Evolutionary conservation across 2,113 vertebrate species (phyloP), one percentile per base, ranked within the genome.

Genomic region (Hyperopisus bebe): DNA sequence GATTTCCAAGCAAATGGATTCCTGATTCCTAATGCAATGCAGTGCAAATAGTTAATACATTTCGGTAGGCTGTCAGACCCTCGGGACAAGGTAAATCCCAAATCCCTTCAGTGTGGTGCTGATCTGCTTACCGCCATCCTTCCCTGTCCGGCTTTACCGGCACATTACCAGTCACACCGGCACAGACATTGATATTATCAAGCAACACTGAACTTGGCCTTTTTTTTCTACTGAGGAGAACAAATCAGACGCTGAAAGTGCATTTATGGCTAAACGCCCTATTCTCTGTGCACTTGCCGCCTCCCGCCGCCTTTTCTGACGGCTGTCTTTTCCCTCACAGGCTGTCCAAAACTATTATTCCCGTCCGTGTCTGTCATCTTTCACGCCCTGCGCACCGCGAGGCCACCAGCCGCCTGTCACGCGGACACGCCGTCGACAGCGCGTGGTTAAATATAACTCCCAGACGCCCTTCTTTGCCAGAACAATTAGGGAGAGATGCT

Each of bases 371-470:
- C 48, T 90, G 85, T 82, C 80, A 62, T 53, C n/a, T 51, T 87
- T 90, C 50, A 70, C 62, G 51, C 35, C 42, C 83, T 70, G 89
- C 70, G 2, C 48, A 77, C 84, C 11, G 35, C 35, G 19, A 89
- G 47, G 58, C 66, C 51, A 90, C 31, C 82, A 83, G 87, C 46
- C 48, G 53, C 82, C 86, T 19, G 55, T 90, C 90, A 88, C 77
- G n/a, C 77, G 58, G 89, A 90, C 82, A 82, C 80, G 58, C 88
- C 51, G 87, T 88, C 89, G 88, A 53, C 89, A 90, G 83, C 42
- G 44, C 6, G 8, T 21, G 58, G 46, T 88, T 91, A 90, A 89
- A 92, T 89, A 92, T 90, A 92, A 87, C 82, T 42, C 47, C 15
- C 89, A 47, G 74, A 17, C n/a, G 84, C 74, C 91, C 66, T 80